Percentiles rank a stretch among this genome's conserved stretches.
Conservation (phyloP, 2,113 vertebrate species). For the Megaleporinus macrocephalus region DNA sequence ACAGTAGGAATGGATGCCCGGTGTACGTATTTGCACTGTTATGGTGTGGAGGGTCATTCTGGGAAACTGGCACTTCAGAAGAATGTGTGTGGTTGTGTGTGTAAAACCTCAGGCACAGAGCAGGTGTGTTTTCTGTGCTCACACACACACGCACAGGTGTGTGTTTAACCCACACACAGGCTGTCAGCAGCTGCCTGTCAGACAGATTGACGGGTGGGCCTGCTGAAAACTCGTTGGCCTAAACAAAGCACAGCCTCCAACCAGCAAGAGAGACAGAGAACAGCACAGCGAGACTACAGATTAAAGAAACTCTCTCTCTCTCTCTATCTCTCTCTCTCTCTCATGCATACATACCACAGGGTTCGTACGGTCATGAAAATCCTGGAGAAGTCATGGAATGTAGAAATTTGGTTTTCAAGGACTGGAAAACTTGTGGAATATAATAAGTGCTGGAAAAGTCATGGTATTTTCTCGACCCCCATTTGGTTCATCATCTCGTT, state of each 20-base stretch:
- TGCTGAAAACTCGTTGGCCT: background rate
- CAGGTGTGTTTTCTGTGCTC: conserved; percentile 35
- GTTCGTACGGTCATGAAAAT: too few species aligned
- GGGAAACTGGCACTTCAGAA: background rate
- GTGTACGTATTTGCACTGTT: too few species aligned
- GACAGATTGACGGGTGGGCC: conserved; percentile 13
- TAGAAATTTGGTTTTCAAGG: too few species aligned
- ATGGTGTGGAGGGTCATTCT: too few species aligned
- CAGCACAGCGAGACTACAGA: background rate
- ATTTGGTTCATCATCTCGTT: too few species aligned
- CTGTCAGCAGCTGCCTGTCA: conserved; percentile 17
- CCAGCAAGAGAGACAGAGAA: background rate
- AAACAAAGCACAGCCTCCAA: background rate
- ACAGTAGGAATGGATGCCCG: too few species aligned
- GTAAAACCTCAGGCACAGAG: background rate
- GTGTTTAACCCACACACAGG: background rate
- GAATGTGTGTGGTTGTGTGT: conserved; percentile 5
- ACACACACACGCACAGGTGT: conserved; percentile 3
- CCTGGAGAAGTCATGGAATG: too few species aligned
- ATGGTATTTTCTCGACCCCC: too few species aligned
- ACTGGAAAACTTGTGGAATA: too few species aligned
- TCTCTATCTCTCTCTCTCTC: too few species aligned
- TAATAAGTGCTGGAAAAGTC: too few species aligned
- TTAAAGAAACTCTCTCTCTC: background rate
- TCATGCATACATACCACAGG: too few species aligned